Evolutionary conservation across 2,113 vertebrate genomes (phyloP).

Genomic region (Hepsetus odoe): DNA sequence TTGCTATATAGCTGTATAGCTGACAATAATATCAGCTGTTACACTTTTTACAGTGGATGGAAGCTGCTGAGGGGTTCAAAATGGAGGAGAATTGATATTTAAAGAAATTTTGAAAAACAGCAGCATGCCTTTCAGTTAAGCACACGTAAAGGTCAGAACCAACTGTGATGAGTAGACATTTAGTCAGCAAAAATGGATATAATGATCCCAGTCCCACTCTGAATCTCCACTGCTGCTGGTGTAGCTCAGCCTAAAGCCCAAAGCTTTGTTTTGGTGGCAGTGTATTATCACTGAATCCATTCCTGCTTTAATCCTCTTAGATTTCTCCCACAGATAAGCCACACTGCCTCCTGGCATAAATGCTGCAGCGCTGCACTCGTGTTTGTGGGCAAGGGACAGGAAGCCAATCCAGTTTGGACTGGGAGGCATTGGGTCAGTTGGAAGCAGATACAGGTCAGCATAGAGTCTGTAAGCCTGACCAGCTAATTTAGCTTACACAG

Average conservation of each 20-base stretch:
- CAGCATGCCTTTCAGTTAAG: too few relatives aligned
- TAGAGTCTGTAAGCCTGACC: conserved; percentile 21
- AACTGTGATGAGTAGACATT: too few relatives aligned
- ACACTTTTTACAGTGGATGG: too few relatives aligned
- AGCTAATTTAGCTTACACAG: conserved; percentile 28
- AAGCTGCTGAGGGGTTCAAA: too few relatives aligned
- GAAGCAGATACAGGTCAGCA: conserved; percentile 30
- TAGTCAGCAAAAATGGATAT: not conserved
- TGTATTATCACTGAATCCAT: conserved; percentile 64
- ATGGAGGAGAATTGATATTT: too few relatives aligned
- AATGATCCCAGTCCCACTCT: not conserved
- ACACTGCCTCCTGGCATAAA: conserved; percentile 21
- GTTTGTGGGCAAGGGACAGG: conserved; percentile 26
- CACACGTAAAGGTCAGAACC: too few relatives aligned
- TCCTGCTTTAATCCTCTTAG: conserved; percentile 64
- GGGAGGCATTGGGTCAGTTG: not conserved
- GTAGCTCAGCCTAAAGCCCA: not conserved
- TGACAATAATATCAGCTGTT: too few relatives aligned
- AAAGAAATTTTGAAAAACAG: too few relatives aligned
- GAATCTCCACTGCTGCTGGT: conserved; percentile 44
- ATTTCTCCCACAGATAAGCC: conserved; percentile 63
- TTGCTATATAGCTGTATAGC: too few relatives aligned
- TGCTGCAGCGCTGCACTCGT: not conserved
- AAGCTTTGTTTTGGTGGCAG: conserved; percentile 35
- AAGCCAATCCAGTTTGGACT: conserved; percentile 28